A percentile compares a stretch with the other conserved stretches of the same genome.
Evolutionary conservation across 2,797 vertebrate genomes (phyloP).

Genomic region (Acipenser oxyrinchus): DNA sequence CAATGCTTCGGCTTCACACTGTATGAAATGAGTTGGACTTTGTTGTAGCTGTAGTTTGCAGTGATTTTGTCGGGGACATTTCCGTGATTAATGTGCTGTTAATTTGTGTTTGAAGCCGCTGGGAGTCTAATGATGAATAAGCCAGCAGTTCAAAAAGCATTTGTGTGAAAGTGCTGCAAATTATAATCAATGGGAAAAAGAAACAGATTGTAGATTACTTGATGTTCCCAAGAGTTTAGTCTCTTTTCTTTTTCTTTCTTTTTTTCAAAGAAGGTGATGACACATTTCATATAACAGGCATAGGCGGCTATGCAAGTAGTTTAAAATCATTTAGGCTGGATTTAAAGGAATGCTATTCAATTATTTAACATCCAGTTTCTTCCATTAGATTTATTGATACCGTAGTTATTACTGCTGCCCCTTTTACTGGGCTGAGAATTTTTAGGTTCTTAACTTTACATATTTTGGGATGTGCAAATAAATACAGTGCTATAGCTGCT

Average conservation of each 20-base stretch:
- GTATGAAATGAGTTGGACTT: conserved; percentile 28
- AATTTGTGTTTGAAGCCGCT: conserved; percentile 16
- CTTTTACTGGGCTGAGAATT: too few species aligned
- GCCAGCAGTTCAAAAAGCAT: conserved; percentile 7
- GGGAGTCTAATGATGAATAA: conserved; percentile 14
- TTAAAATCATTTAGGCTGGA: too few species aligned
- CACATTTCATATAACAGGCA: background rate
- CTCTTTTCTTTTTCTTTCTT: background rate
- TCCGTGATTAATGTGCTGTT: conserved; percentile 15
- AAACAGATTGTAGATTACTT: conserved; percentile 10
- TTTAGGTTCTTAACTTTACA: too few species aligned
- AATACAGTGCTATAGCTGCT: too few species aligned
- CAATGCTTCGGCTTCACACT: conserved; percentile 22
- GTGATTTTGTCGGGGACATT: background rate
- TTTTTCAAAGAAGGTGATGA: background rate
- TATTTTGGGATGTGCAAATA: too few species aligned
- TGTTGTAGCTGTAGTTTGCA: conserved; percentile 3
- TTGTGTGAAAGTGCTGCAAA: conserved; percentile 8
- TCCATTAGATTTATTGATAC: too few species aligned
- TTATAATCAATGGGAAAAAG: conserved; percentile 9
- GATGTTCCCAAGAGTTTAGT: conserved; percentile 1
- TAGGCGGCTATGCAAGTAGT: too few species aligned
- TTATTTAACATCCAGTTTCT: too few species aligned
- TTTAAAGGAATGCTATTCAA: too few species aligned
- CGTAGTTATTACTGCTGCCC: too few species aligned